Percentiles rank a stretch among this genome's conserved stretches.
Evolutionary conservation across 35 echinoderm and acorn worm genomes (phyloP).

Genomic region (Apostichopus japonicus): DNA sequence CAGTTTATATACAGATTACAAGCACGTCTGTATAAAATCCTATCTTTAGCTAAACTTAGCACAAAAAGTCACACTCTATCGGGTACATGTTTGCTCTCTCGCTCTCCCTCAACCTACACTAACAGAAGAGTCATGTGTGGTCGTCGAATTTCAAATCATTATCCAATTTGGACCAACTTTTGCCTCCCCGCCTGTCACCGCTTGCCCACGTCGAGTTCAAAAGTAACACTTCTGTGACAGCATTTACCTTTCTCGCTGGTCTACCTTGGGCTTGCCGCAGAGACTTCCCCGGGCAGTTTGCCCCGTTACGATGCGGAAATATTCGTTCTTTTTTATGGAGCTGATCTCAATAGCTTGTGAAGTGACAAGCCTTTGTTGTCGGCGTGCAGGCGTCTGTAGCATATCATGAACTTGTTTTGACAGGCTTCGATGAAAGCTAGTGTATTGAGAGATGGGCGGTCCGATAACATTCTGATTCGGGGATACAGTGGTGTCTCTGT

Average conservation of each 20-base stretch:
- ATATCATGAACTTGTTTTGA: conserved; percentile 43
- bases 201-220: conserved; percentile 13
- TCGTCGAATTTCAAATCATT: conserved; percentile 48
- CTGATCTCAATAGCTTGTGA: conserved; percentile 47
- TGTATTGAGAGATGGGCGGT: conserved; percentile 47
- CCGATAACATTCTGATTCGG: neutral
- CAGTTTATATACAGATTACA: too few species aligned
- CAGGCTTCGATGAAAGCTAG: conserved; percentile 25
- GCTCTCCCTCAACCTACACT: neutral
- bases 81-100: too few species aligned
- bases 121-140: conserved; percentile 22
- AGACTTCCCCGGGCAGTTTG: conserved; percentile 27
- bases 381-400: conserved; percentile 31
- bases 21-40: too few species aligned
- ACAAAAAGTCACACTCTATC: too few species aligned
- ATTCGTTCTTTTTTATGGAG: neutral
- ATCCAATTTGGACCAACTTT: conserved; percentile 50
- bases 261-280: conserved; percentile 1
- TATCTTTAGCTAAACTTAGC: too few species aligned
- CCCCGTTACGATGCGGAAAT: conserved; percentile 19
- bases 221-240: conserved; percentile 52
- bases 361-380: conserved; percentile 57
- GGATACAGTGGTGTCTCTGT: neutral
- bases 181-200: conserved; percentile 50
- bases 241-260: conserved; percentile 30